phyloP scores from a whole-genome alignment of 2,797 vertebrate genomes.

The Gadopsis bispinosus region DNA sequence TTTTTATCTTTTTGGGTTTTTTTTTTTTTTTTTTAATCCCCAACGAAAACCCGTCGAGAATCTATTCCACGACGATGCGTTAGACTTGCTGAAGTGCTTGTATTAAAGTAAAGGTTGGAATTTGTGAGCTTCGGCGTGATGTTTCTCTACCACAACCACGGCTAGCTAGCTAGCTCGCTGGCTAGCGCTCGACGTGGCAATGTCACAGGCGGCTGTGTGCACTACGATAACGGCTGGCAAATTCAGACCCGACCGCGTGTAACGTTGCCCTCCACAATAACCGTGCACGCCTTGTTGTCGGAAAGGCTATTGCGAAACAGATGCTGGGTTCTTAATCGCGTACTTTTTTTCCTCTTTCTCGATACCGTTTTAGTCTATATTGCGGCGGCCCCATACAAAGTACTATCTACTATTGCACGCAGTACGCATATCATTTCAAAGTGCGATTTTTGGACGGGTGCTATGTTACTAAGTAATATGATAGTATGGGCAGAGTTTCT shows the following conservation, averaged over 20 bases:
- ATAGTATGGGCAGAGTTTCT: background rate
- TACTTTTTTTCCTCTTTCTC: no score
- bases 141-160: fast-evolving
- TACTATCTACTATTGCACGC: no score
- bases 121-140: fast-evolving
- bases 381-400: no score
- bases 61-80: fast-evolving
- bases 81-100: fast-evolving
- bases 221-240: background rate
- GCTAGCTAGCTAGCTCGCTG: background rate
- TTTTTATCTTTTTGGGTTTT: no score
- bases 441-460: no score
- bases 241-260: background rate
- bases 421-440: no score
- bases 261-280: background rate
- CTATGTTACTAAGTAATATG: no score
- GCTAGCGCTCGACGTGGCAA: constrained; percentile 75
- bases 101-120: fast-evolving
- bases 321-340: no score
- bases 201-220: constrained; percentile 43
- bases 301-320: background rate
- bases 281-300: background rate
- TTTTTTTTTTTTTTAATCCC: background rate
- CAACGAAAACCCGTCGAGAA: fast-evolving
- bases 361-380: no score